phyloP scores from a whole-genome alignment of 2,888 invertebrate genomes.

The Formica aserva region DNA sequence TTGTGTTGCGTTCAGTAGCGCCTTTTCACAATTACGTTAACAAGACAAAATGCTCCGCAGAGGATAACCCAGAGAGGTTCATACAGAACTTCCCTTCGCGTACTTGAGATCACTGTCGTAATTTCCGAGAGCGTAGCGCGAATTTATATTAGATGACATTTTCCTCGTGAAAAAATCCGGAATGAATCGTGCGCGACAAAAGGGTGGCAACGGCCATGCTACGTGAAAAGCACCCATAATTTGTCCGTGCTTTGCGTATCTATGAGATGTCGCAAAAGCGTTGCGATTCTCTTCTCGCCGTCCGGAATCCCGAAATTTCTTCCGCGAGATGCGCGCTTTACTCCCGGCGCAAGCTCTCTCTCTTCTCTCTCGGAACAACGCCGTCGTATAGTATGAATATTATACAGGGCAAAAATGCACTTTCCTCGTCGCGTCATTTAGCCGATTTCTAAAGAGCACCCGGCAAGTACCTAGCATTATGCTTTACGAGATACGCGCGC shows the following conservation, averaged over 20 bases:
- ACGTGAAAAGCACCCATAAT: conserved; percentile 29
- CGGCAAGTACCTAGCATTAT: conserved; percentile 37
- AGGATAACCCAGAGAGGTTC: conserved; percentile 29
- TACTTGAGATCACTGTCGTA: conserved; percentile 51
- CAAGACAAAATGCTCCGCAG: conserved; percentile 59
- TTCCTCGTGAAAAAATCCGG: conserved; percentile 42
- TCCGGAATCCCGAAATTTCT: conserved; percentile 17
- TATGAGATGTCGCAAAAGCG: neutral
- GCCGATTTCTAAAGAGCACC: conserved; percentile 48
- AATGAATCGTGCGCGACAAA: conserved; percentile 53
- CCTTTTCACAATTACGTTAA: conserved; percentile 50
- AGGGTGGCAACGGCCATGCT: conserved; percentile 11
- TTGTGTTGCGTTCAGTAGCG: conserved; percentile 39
- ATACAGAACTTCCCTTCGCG: neutral
- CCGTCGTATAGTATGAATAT: conserved; percentile 43
- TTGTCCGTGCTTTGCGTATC: conserved; percentile 11
- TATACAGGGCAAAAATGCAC: conserved; percentile 48
- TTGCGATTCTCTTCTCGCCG: neutral
- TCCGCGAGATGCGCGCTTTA: conserved; percentile 20
- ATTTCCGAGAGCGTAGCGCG: conserved; percentile 58
- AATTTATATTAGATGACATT: conserved; percentile 65
- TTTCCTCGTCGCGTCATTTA: conserved; percentile 49
- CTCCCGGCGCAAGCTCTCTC: conserved; percentile 3
- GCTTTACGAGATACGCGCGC: conserved; percentile 11
- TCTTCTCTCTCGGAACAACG: neutral